Evolutionary conservation across 2,113 vertebrate genomes (phyloP).

Genomic region (Piliocolobus tephrosceles): DNA sequence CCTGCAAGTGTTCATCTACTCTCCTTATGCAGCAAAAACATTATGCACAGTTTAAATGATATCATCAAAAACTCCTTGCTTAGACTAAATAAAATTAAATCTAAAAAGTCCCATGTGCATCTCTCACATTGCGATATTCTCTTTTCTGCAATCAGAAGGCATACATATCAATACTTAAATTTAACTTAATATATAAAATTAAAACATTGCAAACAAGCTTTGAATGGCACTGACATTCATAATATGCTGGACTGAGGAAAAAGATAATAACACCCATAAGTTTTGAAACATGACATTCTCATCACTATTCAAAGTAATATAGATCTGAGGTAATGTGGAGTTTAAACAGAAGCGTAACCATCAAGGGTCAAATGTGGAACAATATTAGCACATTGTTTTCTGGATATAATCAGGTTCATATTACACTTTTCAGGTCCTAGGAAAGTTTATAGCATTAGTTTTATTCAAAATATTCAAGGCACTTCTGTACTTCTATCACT

Average conservation of each 20-base stretch:
- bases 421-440: constrained; percentile 29
- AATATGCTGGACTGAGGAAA: not conserved
- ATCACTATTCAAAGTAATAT: not conserved
- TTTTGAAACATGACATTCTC: constrained; percentile 33
- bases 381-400: constrained; percentile 39
- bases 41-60: not conserved
- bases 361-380: constrained; percentile 1
- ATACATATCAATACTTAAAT: constrained; percentile 39
- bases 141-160: constrained; percentile 1
- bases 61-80: constrained; percentile 24
- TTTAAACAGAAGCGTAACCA: constrained; percentile 12
- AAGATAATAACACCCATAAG: constrained; percentile 24
- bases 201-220: constrained; percentile 29
- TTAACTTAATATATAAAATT: constrained; percentile 53
- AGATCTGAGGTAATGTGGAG: not conserved
- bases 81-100: constrained; percentile 40
- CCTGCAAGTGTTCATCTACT: not conserved
- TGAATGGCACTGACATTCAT: constrained; percentile 41
- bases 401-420: constrained; percentile 29
- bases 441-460: not conserved
- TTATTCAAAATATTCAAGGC: constrained; percentile 33
- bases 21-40: not conserved
- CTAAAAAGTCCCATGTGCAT: not conserved
- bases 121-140: not conserved
- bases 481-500: not conserved